Base-by-base conservation (phyloP, 2,888 invertebrate genomes). In the Lottia gigantea region DNA sequence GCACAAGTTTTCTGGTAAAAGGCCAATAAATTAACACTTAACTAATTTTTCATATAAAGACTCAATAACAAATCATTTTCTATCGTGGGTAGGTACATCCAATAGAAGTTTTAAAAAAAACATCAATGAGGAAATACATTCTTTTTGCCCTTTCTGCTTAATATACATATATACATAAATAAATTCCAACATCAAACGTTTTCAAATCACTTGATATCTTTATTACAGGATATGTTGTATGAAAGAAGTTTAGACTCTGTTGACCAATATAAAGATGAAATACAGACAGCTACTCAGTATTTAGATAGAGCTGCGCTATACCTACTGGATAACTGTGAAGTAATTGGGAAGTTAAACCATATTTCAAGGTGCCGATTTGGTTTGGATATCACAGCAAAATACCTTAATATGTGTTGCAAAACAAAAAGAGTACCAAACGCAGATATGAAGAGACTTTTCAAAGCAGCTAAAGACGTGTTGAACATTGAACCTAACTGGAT, bases 281-380 rank as follows among this genome's bases (percentile, higher is more conserved):
- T 69, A 55, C 46, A 68, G 12, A 47, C 67, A 31, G 78, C 78
- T 19, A 72, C 71, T 16, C 62, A 74, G 12, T 66, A 71, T 45
- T 66, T 79, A 19, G 66, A 64, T 31, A 55, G 67, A 23, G 74
- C 73, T 23, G 62, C n/a, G 46, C 31, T 66, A 12, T 67, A 63
- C 49, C 68, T 79, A n/a, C 31, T 64, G 25, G 62, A 15, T 14
- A 68, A 74, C 62, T 65, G 46, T 11, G 55, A 76, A 16, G 45
- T 67, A 64, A 72, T 81, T 4, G 73, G 73, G 23, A 76, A 77
- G 62, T 47, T 81, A 23, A 74, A 74, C 55, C 74, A 74, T 16
- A 31, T 82, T 46, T 82, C 82, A 8, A 68, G 71, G 31, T 72
- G 74, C 25, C 73, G 82, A 47, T 79, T 75, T 69, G 81, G 81